Percentiles rank a stretch among this genome's conserved stretches.
Conservation (phyloP, 2,888 invertebrate genomes). For the Chrysina gloriosa region DNA sequence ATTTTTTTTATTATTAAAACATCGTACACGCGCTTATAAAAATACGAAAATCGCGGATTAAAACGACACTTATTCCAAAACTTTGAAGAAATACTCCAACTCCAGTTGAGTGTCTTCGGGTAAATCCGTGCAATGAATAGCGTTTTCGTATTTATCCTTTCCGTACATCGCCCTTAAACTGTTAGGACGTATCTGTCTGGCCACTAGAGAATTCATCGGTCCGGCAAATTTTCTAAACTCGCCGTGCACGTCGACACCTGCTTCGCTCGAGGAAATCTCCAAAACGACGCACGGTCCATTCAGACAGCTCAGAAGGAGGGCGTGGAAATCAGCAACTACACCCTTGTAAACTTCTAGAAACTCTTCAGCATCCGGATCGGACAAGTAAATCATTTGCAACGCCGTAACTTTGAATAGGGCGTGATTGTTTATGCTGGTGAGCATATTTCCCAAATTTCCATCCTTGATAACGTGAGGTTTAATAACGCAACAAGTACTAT, state of each 20-base stretch:
- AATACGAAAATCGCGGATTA: neutral
- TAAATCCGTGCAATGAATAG: slow-evolving; percentile 93
- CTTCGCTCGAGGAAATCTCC: slow-evolving; percentile 78
- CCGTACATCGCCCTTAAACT: slow-evolving; percentile 89
- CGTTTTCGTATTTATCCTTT: slow-evolving; percentile 84
- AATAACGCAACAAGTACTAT: slow-evolving; percentile 84
- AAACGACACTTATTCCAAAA: slow-evolving; percentile 63
- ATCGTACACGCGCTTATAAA: neutral
- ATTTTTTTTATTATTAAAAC: neutral
- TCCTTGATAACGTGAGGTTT: slow-evolving; percentile 91
- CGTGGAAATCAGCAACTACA: slow-evolving; percentile 80
- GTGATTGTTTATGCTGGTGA: slow-evolving; percentile 76
- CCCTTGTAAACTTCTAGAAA: slow-evolving; percentile 95
- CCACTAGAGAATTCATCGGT: slow-evolving; percentile 92
- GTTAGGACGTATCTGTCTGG: slow-evolving; percentile 83
- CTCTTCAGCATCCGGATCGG: slow-evolving; percentile 86
- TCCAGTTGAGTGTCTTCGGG: slow-evolving; percentile 88
- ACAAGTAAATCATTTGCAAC: slow-evolving; percentile 82
- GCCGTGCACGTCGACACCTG: slow-evolving; percentile 69
- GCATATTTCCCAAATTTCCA: slow-evolving; percentile 77
- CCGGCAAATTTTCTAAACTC: slow-evolving; percentile 88
- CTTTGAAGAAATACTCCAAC: slow-evolving; percentile 84
- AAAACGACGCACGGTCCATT: slow-evolving; percentile 89
- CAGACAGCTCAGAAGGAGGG: slow-evolving; percentile 85
- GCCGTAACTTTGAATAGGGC: slow-evolving; percentile 83